phyloP scores from a whole-genome alignment of 2,888 invertebrate genomes.

The Nomada fucata region DNA sequence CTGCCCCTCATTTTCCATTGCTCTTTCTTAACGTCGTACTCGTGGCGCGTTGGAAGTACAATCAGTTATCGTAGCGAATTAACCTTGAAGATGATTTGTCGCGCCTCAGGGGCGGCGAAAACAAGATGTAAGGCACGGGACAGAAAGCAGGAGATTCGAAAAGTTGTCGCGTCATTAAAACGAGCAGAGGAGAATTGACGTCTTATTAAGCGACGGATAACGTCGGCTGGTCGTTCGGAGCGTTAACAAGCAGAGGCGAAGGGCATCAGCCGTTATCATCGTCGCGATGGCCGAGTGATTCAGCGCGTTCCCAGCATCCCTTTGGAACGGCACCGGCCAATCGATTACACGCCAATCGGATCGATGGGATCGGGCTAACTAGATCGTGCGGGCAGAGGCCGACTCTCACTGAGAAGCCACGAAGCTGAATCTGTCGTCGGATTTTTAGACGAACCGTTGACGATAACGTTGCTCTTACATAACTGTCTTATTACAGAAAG shows the following conservation, averaged over 20 bases:
- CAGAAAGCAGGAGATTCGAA: conserved; percentile 3
- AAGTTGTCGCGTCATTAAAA: conserved; percentile 51
- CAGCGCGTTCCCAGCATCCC: conserved; percentile 67
- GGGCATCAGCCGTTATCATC: conserved; percentile 60
- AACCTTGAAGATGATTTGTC: too few relatives aligned
- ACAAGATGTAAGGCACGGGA: background rate
- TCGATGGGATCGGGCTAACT: conserved; percentile 71
- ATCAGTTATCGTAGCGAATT: background rate
- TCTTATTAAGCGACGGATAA: conserved; percentile 64
- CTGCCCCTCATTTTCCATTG: too few relatives aligned
- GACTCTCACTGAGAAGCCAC: conserved; percentile 21
- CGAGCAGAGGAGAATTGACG: conserved; percentile 59
- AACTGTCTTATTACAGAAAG: background rate
- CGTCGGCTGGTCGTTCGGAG: conserved; percentile 38
- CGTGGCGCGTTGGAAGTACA: background rate
- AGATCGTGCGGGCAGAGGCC: conserved; percentile 61
- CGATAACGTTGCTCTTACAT: background rate
- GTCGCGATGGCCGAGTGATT: conserved; percentile 60
- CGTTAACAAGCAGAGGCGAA: conserved; percentile 52
- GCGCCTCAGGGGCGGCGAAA: background rate
- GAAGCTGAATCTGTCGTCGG: conserved; percentile 30
- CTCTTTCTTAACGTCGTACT: background rate
- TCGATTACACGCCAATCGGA: conserved; percentile 74
- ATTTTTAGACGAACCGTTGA: background rate
- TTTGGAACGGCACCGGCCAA: conserved; percentile 58